Evolutionary conservation across 2,888 invertebrate species (phyloP).

Genomic region (Archaeoteleia sp.): DNA sequence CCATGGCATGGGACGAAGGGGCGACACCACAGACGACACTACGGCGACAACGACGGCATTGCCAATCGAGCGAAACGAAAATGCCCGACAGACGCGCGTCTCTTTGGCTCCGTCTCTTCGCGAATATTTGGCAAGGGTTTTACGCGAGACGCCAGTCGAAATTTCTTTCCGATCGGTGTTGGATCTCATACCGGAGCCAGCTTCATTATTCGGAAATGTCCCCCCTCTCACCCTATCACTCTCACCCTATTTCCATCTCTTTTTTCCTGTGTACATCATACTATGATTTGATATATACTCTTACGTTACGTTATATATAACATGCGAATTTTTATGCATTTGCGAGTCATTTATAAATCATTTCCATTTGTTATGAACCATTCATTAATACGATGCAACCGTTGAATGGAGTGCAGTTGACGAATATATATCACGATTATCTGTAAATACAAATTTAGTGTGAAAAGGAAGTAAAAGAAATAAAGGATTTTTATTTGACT

Average conservation of each 20-base stretch:
- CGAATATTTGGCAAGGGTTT: slow-evolving; percentile 26
- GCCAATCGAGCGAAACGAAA: slow-evolving; percentile 37
- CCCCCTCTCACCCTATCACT: neutral
- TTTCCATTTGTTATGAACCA: too few species aligned
- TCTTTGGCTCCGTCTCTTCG: slow-evolving; percentile 25
- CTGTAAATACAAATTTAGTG: too few species aligned
- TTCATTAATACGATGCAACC: too few species aligned
- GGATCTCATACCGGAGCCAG: neutral
- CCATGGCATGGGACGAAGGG: slow-evolving; percentile 1
- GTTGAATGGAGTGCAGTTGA: too few species aligned
- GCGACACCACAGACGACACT: slow-evolving; percentile 14
- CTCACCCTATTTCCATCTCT: neutral
- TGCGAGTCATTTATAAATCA: too few species aligned
- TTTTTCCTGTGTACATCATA: too few species aligned
- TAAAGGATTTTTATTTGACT: too few species aligned
- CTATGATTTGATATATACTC: too few species aligned
- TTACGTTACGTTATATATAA: too few species aligned
- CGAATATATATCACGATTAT: too few species aligned
- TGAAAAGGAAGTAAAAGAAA: too few species aligned
- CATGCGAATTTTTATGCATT: too few species aligned
- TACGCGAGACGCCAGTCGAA: slow-evolving; percentile 18
- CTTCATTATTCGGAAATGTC: slow-evolving; percentile 8
- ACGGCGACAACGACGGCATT: slow-evolving; percentile 24
- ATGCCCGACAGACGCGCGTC: slow-evolving; percentile 18
- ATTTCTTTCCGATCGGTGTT: slow-evolving; percentile 24